These are phyloP conservation scores for Tenthredo livida DNA, from an alignment of 2,888 invertebrate genomes.

Conservation along the genomic window DNA sequence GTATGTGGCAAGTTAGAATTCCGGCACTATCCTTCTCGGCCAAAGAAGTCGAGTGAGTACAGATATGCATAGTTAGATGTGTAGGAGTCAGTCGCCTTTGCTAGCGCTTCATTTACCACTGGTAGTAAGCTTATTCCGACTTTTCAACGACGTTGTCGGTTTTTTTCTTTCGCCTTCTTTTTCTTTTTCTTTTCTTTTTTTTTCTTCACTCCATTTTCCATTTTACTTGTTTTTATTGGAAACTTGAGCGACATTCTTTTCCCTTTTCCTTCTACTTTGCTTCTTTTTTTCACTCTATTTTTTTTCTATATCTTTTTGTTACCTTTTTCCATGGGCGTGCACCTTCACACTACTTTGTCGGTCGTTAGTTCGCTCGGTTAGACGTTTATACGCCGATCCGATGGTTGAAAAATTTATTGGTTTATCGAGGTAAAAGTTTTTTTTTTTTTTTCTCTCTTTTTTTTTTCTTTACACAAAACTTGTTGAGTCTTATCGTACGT, in stretches of 20 bases:
- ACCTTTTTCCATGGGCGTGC: background rate
- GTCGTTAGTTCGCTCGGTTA: slow-evolving; percentile 6
- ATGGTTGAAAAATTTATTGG: slow-evolving; percentile 31
- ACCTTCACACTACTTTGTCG: background rate
- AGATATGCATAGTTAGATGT: too few relatives aligned
- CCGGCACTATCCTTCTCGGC: background rate
- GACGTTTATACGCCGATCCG: background rate
- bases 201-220: too few relatives aligned
- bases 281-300: background rate
- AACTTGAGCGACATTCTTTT: background rate
- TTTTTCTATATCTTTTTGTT: background rate
- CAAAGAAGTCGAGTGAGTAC: background rate
- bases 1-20: background rate
- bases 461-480: background rate
- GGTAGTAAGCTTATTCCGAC: background rate
- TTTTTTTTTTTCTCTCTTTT: background rate
- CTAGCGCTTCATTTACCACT: background rate
- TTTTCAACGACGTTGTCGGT: background rate
- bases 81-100: background rate
- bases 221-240: background rate
- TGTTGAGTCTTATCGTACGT: slow-evolving; percentile 3
- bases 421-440: slow-evolving; percentile 12
- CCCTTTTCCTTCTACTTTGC: background rate
- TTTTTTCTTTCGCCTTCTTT: background rate
- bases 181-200: background rate